A percentile compares a stretch with the other conserved stretches of the same genome.
Conservation (phyloP, 2,888 invertebrate genomes). For the Lasius fuliginosus region DNA sequence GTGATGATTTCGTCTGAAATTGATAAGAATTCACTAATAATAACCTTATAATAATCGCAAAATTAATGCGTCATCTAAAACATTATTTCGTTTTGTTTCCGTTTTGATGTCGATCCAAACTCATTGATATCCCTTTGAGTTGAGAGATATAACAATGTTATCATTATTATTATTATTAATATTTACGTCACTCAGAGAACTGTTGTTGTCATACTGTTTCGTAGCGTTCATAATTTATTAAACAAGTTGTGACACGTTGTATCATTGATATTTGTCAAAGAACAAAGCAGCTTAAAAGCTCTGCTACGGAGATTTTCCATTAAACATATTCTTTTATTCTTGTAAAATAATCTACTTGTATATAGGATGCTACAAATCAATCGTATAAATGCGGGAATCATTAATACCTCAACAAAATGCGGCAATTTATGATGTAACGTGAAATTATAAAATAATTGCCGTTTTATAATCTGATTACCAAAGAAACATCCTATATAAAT, state of each 20-base stretch:
- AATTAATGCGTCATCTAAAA: conserved; percentile 48
- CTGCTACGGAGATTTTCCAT: conserved; percentile 23
- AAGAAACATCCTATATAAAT: not conserved
- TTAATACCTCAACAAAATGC: not conserved
- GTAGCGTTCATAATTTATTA: conserved; percentile 50
- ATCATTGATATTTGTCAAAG: conserved; percentile 47
- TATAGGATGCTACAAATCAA: not conserved
- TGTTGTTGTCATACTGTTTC: conserved; percentile 43
- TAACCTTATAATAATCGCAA: conserved; percentile 23
- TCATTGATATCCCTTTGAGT: conserved; percentile 52
- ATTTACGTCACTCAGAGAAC: conserved; percentile 51
- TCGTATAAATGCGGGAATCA: not conserved
- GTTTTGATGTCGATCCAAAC: conserved; percentile 44
- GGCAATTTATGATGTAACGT: not conserved
- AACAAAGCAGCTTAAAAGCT: conserved; percentile 37
- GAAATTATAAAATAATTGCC: conserved; percentile 4
- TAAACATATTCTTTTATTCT: conserved; percentile 10
- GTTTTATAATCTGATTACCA: not conserved
- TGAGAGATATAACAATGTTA: conserved; percentile 46
- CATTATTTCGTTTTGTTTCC: conserved; percentile 38
- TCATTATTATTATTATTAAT: conserved; percentile 53
- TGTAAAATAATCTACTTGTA: not conserved
- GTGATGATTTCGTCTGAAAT: conserved; percentile 18
- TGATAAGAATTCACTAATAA: not conserved
- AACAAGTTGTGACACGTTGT: conserved; percentile 53